Percentiles rank a stretch among this genome's conserved stretches.
These are phyloP conservation scores for Perca fluviatilis DNA, from an alignment of 2,113 vertebrate genomes.

Conservation along the genomic window DNA sequence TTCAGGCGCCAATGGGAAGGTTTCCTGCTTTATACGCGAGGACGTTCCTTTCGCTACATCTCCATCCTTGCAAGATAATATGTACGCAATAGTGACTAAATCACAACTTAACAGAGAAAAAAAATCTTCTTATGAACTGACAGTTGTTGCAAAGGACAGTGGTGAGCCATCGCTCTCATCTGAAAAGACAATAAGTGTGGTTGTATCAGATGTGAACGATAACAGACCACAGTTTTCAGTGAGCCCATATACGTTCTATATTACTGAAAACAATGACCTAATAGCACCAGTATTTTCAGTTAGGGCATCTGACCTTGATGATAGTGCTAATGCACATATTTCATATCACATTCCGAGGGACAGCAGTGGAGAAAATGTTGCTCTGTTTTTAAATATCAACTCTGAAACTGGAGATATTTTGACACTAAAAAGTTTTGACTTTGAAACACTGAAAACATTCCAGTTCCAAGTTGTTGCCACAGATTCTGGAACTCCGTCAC, in stretches of 20 bases:
- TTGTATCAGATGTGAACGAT: constrained; percentile 82
- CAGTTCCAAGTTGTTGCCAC: constrained; percentile 15
- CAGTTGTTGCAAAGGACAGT: constrained; percentile 70
- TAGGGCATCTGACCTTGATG: constrained; percentile 72
- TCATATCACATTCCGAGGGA: constrained; percentile 63
- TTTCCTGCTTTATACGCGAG: constrained; percentile 80
- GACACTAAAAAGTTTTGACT: constrained; percentile 77
- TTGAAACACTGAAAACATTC: constrained; percentile 48
- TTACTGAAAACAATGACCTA: constrained; percentile 74
- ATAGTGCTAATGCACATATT: constrained; percentile 70
- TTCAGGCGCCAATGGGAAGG: constrained; percentile 77
- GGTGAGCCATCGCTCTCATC: constrained; percentile 72
- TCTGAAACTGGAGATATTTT: constrained; percentile 71
- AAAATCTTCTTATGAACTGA: constrained; percentile 65
- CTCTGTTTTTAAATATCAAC: constrained; percentile 63
- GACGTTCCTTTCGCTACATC: constrained; percentile 70
- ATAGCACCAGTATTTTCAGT: constrained; percentile 69
- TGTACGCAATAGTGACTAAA: constrained; percentile 74
- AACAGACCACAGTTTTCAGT: constrained; percentile 75
- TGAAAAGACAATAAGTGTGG: constrained; percentile 72
- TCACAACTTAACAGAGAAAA: constrained; percentile 74
- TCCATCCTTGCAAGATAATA: constrained; percentile 68
- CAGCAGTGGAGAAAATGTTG: not conserved
- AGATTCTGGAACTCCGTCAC: constrained; percentile 10
- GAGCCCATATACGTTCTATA: constrained; percentile 63